These are phyloP conservation scores for Melinopterus prodromus DNA, from an alignment of 2,888 invertebrate genomes.

Conservation along the genomic window DNA sequence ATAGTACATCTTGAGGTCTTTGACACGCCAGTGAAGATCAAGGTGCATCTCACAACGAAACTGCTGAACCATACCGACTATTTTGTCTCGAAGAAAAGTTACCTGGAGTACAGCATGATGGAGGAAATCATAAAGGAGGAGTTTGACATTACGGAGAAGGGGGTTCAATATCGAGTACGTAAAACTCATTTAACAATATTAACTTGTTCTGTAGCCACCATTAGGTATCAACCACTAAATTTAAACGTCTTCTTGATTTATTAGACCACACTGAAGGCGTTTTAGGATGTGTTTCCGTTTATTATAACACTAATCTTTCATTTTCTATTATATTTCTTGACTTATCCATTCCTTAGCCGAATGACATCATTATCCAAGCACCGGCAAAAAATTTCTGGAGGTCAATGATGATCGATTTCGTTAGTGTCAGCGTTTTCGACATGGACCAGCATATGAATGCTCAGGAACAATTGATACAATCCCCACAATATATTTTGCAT, in stretches of 20 bases:
- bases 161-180: slow-evolving; percentile 51
- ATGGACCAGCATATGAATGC: slow-evolving; percentile 47
- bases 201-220: too few relatives aligned
- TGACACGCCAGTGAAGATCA: slow-evolving; percentile 51
- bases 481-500: slow-evolving; percentile 42
- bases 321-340: too few relatives aligned
- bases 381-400: slow-evolving; percentile 50
- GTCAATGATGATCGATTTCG: slow-evolving; percentile 50
- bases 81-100: slow-evolving; percentile 51
- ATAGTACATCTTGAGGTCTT: slow-evolving; percentile 52
- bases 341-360: slow-evolving; percentile 47
- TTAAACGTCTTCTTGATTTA: too few relatives aligned
- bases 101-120: slow-evolving; percentile 46
- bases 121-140: slow-evolving; percentile 51
- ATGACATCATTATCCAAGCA: slow-evolving; percentile 45
- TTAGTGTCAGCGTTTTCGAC: slow-evolving; percentile 50
- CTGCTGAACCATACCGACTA: slow-evolving; percentile 56
- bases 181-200: too few relatives aligned
- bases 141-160: slow-evolving; percentile 58
- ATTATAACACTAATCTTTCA: not conserved
- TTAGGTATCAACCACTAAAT: too few relatives aligned
- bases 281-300: too few relatives aligned
- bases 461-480: slow-evolving; percentile 50
- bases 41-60: slow-evolving; percentile 53
- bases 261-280: too few relatives aligned